Percentiles rank a stretch among this genome's conserved stretches.
Conservation (phyloP, 2,113 vertebrate genomes). For the Rhinichthys klamathensis region DNA sequence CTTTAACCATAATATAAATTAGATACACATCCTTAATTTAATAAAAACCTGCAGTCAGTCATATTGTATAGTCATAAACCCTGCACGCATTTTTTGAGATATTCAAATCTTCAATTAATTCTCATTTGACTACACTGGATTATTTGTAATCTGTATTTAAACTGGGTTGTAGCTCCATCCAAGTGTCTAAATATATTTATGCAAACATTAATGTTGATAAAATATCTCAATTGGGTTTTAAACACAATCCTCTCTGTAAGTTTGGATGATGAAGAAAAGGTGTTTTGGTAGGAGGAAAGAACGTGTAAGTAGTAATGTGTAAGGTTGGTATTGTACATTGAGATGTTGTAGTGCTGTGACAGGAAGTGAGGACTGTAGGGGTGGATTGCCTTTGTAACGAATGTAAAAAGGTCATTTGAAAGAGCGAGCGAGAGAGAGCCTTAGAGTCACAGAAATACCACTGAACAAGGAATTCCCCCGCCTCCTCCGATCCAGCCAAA, state of each 20-base stretch:
- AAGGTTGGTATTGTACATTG: conserved; percentile 68
- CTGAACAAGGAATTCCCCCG: conserved; percentile 80
- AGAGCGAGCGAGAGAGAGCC: conserved; percentile 59
- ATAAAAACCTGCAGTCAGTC: neutral
- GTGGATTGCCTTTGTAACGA: conserved; percentile 72
- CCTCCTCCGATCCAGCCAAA: conserved; percentile 73
- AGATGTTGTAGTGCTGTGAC: conserved; percentile 76
- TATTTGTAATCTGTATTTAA: conserved; percentile 17
- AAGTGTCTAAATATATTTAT: conserved; percentile 6
- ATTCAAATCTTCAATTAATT: conserved; percentile 5
- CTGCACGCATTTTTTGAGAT: conserved; percentile 4
- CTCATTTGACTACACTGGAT: neutral
- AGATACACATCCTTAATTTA: neutral
- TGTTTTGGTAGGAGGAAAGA: conserved; percentile 17
- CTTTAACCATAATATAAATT: neutral
- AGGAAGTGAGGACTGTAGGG: conserved; percentile 77
- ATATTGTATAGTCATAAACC: conserved; percentile 13
- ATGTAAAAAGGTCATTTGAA: conserved; percentile 76
- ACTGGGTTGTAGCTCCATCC: neutral
- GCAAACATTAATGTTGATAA: conserved; percentile 15
- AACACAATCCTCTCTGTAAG: neutral
- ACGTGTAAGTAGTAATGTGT: conserved; percentile 56
- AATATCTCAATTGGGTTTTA: neutral
- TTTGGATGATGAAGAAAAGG: neutral
- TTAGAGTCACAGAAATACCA: conserved; percentile 73